Base-by-base conservation (phyloP, 2,888 invertebrate genomes). In the Molanna angustata region DNA sequence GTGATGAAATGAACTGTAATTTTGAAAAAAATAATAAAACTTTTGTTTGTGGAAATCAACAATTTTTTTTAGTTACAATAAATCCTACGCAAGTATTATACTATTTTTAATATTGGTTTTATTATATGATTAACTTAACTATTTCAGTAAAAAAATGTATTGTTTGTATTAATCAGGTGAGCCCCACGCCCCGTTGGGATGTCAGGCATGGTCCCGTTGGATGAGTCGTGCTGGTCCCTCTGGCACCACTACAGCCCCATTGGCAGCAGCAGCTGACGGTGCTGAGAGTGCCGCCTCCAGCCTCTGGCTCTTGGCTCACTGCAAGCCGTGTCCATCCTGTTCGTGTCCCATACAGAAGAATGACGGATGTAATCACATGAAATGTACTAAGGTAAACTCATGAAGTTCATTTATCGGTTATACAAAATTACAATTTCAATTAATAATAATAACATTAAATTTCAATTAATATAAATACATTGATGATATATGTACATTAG, bases 341-440 rank as follows among this genome's bases (percentile, higher is more conserved):
- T 82, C 82, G 61, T 81, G 82, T 59, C 85, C 84, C 2, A 85
- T 85, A 56, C 84, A 85, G 67, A 85, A 85, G 64, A 84, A 84
- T 64, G 85, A 85, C 67, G 85, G 82, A 14, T 85, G 85, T 66
- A 85, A 85, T 65, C 85, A 85, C 65, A 85, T 85, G 81, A 84
- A 84, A 65, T 85, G 85, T 66, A 82, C 81, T 43, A 85, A 85
- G 74, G 83, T 83, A 66, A 21, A n/a, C n/a, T n/a, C n/a, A n/a
- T n/a, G n/a, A n/a, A n/a, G n/a, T n/a, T n/a, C n/a, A n/a, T n/a
- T n/a, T n/a, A n/a, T n/a, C n/a, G n/a, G n/a, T n/a, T n/a, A n/a
- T n/a, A n/a, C n/a, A n/a, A n/a, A n/a, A n/a, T n/a, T n/a, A n/a
- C n/a, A n/a, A n/a, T n/a, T n/a, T n/a, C n/a, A n/a, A n/a, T n/a